Conservation (phyloP, 2,113 vertebrate species). For the sheep (Ovis aries) region DNA sequence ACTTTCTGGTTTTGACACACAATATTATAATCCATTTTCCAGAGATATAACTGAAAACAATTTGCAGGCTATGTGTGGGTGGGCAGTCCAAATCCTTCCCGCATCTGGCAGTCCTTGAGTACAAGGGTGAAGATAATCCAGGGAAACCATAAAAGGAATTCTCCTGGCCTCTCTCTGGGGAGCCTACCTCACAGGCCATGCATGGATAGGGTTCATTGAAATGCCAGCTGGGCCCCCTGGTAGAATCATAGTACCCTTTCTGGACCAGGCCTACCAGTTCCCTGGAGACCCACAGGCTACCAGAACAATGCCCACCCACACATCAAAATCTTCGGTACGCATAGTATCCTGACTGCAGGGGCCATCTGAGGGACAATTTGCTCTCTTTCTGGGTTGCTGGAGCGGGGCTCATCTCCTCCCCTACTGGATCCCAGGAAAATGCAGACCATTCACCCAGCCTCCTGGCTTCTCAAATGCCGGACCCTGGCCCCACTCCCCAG, state of each 20-base stretch:
- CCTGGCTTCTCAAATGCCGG: background rate
- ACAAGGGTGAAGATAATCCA: background rate
- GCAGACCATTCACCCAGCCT: background rate
- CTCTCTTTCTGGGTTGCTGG: background rate
- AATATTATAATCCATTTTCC: background rate
- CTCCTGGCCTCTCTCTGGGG: background rate
- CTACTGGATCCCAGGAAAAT: background rate
- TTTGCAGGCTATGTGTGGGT: background rate
- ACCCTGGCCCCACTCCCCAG: background rate
- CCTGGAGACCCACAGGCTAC: background rate
- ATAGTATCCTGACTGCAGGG: background rate
- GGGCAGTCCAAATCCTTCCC: background rate
- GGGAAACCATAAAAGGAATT: background rate
- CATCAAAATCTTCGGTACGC: background rate
- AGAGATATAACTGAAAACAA: background rate
- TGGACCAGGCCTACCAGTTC: background rate
- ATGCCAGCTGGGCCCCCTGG: background rate
- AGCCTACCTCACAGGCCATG: background rate
- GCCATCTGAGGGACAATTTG: background rate
- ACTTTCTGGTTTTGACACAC: background rate
- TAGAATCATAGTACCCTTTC: background rate
- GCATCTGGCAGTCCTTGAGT: background rate
- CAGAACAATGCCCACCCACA: background rate
- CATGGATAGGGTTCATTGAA: background rate
- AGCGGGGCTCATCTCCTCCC: fast-evolving